These are phyloP conservation scores for Gila orcuttii DNA, from an alignment of 2,113 vertebrate species.

Conservation along the genomic window DNA sequence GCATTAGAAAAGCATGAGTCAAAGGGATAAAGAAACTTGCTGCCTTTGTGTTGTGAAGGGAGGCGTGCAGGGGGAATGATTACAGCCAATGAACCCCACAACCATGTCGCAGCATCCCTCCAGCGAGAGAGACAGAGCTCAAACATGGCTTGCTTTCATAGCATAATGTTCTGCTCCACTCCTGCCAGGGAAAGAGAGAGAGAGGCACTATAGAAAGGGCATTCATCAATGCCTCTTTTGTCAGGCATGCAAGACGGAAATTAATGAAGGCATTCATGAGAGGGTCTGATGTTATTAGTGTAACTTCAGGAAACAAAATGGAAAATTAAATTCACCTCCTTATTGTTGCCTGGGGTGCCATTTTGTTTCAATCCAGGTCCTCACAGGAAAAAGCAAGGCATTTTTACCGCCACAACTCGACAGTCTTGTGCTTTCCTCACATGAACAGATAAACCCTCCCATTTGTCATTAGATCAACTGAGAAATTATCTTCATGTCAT, in stretches of 20 bases:
- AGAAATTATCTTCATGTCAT: conserved; percentile 31
- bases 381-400: not conserved
- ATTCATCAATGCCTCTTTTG: conserved; percentile 38
- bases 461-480: conserved; percentile 15
- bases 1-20: conserved; percentile 23
- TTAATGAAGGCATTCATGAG: conserved; percentile 20
- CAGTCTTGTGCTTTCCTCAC: conserved; percentile 9
- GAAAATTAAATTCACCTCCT: conserved; percentile 26
- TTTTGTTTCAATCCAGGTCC: conserved; percentile 23
- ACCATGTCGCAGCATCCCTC: conserved; percentile 20
- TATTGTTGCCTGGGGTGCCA: conserved; percentile 22
- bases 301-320: conserved; percentile 23
- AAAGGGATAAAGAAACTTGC: conserved; percentile 16
- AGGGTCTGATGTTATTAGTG: conserved; percentile 27
- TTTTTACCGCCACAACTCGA: not conserved
- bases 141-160: conserved; percentile 18
- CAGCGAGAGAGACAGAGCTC: conserved; percentile 18
- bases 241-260: conserved; percentile 15
- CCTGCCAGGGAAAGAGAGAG: not conserved
- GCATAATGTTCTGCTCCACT: conserved; percentile 10
- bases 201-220: not conserved
- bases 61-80: not conserved
- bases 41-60: not conserved
- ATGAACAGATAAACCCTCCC: conserved; percentile 20
- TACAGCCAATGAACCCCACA: conserved; percentile 18